Conservation (phyloP, 2,113 vertebrate species). For the Crocuta crocuta region DNA sequence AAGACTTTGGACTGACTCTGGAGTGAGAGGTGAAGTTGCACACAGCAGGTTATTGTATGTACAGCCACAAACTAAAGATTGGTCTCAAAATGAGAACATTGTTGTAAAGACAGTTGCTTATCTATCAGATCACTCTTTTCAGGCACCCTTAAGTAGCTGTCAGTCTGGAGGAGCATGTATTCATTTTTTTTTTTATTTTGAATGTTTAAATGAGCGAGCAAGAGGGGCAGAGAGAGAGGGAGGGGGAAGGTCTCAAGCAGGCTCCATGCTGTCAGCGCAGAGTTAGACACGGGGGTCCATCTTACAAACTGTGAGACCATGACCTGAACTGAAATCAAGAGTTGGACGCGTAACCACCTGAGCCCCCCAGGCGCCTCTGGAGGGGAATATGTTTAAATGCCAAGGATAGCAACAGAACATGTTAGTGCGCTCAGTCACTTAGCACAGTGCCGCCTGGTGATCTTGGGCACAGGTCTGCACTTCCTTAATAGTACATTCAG, state of each 20-base stretch:
- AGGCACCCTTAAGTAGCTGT: neutral
- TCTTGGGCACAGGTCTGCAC: neutral
- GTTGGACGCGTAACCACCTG: too few relatives aligned
- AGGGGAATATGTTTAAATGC: too few relatives aligned
- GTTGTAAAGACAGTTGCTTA: neutral
- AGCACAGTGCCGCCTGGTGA: neutral
- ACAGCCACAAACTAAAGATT: neutral
- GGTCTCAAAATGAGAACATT: neutral
- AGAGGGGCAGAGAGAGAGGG: too few relatives aligned
- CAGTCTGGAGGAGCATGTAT: neutral
- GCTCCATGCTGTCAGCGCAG: too few relatives aligned
- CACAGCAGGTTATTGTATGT: neutral
- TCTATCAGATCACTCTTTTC: neutral
- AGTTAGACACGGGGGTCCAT: too few relatives aligned
- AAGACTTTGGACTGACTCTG: neutral
- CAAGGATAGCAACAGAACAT: neutral
- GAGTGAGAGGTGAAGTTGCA: conserved; percentile 1
- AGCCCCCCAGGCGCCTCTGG: too few relatives aligned
- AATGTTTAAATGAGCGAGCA: too few relatives aligned
- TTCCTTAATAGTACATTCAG: neutral
- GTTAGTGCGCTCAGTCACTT: neutral
- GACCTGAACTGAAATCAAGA: too few relatives aligned
- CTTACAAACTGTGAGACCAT: too few relatives aligned
- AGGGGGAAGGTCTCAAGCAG: too few relatives aligned
- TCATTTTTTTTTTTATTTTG: neutral